A percentile compares a stretch with the other conserved stretches of the same genome.
phyloP scores from a whole-genome alignment of 2,797 vertebrate genomes.

The Propithecus perrieri region DNA sequence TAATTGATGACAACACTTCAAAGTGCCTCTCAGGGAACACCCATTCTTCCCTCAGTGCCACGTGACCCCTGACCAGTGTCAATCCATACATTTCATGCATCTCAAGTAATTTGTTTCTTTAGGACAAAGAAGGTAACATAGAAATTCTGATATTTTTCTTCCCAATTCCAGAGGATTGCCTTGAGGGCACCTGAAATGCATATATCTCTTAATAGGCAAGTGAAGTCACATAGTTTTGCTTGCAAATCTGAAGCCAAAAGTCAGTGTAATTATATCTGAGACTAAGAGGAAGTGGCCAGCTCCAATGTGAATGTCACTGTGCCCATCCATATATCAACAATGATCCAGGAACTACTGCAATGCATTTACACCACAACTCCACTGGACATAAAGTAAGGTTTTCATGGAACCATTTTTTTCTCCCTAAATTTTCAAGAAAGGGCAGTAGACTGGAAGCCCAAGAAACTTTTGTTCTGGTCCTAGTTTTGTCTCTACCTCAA shows the following conservation, averaged over 20 bases:
- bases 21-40: background rate
- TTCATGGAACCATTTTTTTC: background rate
- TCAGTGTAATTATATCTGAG: background rate
- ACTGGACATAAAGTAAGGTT: background rate
- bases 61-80: background rate
- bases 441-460: background rate
- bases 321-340: background rate
- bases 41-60: background rate
- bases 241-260: background rate
- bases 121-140: background rate
- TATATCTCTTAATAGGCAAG: background rate
- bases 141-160: slow-evolving; percentile 18
- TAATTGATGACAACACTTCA: slow-evolving; percentile 3
- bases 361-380: background rate
- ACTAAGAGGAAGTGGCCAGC: background rate
- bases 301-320: background rate
- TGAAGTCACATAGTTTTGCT: background rate
- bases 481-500: background rate
- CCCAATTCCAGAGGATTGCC: background rate
- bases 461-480: background rate
- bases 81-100: background rate
- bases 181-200: background rate
- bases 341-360: too few relatives aligned
- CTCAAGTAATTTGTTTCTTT: background rate
- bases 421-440: slow-evolving; percentile 11